Base-by-base conservation (phyloP, 2,113 vertebrate genomes). In the Nothobranchius kuhntae region DNA sequence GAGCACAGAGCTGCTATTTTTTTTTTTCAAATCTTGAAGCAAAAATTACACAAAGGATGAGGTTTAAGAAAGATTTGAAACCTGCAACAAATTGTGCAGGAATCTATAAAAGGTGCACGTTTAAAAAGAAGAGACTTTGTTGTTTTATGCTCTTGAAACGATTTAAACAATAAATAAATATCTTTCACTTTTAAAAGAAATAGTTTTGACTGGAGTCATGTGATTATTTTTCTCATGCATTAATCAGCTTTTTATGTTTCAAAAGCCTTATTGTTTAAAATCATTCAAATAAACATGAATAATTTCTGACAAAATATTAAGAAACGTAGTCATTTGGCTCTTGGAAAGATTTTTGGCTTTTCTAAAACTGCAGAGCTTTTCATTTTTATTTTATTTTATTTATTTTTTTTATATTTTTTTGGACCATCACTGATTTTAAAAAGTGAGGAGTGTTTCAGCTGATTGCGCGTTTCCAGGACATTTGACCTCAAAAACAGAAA, bases 1-100 rank as follows among this genome's bases (percentile, higher is more conserved):
- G 52, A 65, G 55, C 54, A 53, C 64, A 54, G 53, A 68, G 64
- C 15, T 61, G 30, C 30, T 30, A 30, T 59, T 51, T 53, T n/a
- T 68, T 68, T 71, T 45, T 61, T 35, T 60, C 40, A 35, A 72
- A 72, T 74, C 62, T 17, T 26, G 9, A 77, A 73, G 60, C 55
- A 9, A 36, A 77, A 65, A 72, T 53, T 38, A 13, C 65, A 55
- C 61, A 74, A 59, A 71, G 67, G 35, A 14, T 38, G 1, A 11
- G 46, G 11, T 74, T 56, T 54, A 38, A 72, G 52, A 38, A 7
- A 17, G 64, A 45, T 42, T 40, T 26, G 36, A 67, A 48, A 52
- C 4, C 1, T 17, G 64, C 7, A 70, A 12, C 4, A 11, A 13
- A 24, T 38, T 53, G 7, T 30, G n/a, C 24, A 15, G 24, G 40